Conservation (phyloP, 2,888 invertebrate genomes). For the Idaea straminata region DNA sequence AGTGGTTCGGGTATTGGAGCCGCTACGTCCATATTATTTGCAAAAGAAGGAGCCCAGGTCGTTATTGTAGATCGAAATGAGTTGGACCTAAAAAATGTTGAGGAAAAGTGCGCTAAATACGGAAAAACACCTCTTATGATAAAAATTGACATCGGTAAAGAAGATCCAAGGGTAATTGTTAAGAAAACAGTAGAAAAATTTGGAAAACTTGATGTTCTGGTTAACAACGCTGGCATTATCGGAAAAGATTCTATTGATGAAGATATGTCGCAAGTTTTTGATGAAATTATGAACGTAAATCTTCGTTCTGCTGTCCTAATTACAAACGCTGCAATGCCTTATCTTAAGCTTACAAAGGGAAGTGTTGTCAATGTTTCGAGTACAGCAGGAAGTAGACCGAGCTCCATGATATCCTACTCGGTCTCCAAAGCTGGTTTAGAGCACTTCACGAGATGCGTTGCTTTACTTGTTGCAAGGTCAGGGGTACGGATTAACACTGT, state of each 20-base stretch:
- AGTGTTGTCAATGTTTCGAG: constrained; percentile 35
- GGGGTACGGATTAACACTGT: constrained; percentile 83
- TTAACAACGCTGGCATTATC: constrained; percentile 43
- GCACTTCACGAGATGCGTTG: constrained; percentile 39
- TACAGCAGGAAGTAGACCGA: constrained; percentile 6
- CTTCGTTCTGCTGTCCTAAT: constrained; percentile 25
- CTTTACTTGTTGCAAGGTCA: constrained; percentile 85
- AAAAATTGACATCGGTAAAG: constrained; percentile 37
- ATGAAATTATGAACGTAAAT: constrained; percentile 30
- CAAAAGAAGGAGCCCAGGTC: constrained; percentile 39
- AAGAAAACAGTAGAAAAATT: constrained; percentile 34
- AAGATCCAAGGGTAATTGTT: constrained; percentile 31
- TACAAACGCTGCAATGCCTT: constrained; percentile 24
- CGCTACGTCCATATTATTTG: constrained; percentile 35
- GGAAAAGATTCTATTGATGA: constrained; percentile 12
- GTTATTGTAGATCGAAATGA: constrained; percentile 38
- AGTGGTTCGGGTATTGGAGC: constrained; percentile 47
- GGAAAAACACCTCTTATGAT: constrained; percentile 32
- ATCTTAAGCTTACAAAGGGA: constrained; percentile 31
- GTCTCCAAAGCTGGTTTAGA: constrained; percentile 42
- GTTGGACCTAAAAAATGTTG: constrained; percentile 27
- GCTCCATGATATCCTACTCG: constrained; percentile 56
- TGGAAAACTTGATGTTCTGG: constrained; percentile 40
- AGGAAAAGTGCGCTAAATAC: constrained; percentile 12
- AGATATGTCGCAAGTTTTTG: constrained; percentile 28